These are phyloP conservation scores for Anableps anableps DNA, from an alignment of 2,797 vertebrate species.

Conservation along the genomic window DNA sequence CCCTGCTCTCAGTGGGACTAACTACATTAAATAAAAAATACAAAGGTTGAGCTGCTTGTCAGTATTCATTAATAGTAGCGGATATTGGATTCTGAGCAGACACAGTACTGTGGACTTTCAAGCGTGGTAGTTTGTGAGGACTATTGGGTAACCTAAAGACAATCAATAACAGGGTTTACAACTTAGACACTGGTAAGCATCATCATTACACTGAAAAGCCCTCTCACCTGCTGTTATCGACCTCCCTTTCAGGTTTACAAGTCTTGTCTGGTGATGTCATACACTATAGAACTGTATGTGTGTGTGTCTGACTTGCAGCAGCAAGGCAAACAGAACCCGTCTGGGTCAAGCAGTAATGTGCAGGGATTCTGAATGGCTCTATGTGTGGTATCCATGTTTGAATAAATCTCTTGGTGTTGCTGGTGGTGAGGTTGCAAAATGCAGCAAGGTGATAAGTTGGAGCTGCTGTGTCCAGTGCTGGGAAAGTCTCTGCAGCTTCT, in stretches of 20 bases:
- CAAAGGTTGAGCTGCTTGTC: slow-evolving; percentile 66
- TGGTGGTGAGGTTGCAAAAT: slow-evolving; percentile 70
- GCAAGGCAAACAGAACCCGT: slow-evolving; percentile 75
- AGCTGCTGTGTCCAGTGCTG: slow-evolving; percentile 61
- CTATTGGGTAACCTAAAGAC: slow-evolving; percentile 70
- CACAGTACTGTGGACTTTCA: slow-evolving; percentile 69
- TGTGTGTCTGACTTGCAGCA: slow-evolving; percentile 61
- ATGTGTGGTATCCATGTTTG: slow-evolving; percentile 73
- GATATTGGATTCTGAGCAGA: slow-evolving; percentile 69
- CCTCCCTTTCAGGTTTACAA: slow-evolving; percentile 67
- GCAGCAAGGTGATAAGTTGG: slow-evolving; percentile 71
- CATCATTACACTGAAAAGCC: slow-evolving; percentile 75
- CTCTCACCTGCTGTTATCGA: slow-evolving; percentile 81
- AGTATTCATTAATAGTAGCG: slow-evolving; percentile 67
- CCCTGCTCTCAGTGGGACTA: slow-evolving; percentile 53
- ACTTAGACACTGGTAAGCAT: slow-evolving; percentile 79
- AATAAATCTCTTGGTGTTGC: slow-evolving; percentile 68
- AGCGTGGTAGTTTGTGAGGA: slow-evolving; percentile 59
- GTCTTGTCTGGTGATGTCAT: slow-evolving; percentile 74
- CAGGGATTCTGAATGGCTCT: slow-evolving; percentile 63
- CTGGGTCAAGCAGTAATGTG: slow-evolving; percentile 71
- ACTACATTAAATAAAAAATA: slow-evolving; percentile 65
- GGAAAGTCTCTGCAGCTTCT: slow-evolving; percentile 67
- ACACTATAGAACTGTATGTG: slow-evolving; percentile 25
- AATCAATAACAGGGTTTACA: slow-evolving; percentile 82